A percentile compares a stretch with the other conserved stretches of the same genome.
phyloP scores from a whole-genome alignment of 2,888 invertebrate species.

The Ctenicera cuprea region DNA sequence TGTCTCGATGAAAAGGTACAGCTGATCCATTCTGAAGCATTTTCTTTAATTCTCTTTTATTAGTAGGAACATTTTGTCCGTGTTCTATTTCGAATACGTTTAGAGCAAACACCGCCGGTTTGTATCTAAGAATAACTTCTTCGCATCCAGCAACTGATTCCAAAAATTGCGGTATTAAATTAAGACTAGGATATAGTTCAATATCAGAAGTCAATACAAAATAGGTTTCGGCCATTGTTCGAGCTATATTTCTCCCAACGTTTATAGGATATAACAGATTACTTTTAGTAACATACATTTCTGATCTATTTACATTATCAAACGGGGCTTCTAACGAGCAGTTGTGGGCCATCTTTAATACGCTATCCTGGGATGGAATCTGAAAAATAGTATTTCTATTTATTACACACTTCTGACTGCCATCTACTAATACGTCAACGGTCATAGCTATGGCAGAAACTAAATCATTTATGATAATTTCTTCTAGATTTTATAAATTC shows the following conservation, averaged over 20 bases:
- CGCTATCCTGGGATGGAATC: constrained; percentile 17
- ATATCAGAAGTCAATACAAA: constrained; percentile 52
- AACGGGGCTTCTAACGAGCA: constrained; percentile 34
- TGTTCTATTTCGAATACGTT: constrained; percentile 47
- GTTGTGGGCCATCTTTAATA: not conserved
- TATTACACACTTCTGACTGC: too few species aligned
- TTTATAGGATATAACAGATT: constrained; percentile 51
- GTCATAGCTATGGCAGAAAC: too few species aligned
- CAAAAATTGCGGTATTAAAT: constrained; percentile 46
- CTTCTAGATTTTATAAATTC: too few species aligned
- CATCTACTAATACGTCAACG: too few species aligned
- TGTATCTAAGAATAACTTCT: not conserved
- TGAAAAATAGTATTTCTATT: constrained; percentile 2
- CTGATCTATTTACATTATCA: not conserved
- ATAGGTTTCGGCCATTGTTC: constrained; percentile 50
- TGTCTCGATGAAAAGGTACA: constrained; percentile 89
- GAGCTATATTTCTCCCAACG: constrained; percentile 52
- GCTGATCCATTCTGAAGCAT: constrained; percentile 77
- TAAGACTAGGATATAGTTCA: constrained; percentile 52
- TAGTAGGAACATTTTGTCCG: constrained; percentile 28
- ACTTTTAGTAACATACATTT: constrained; percentile 44
- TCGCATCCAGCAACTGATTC: constrained; percentile 35
- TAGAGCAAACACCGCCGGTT: constrained; percentile 44
- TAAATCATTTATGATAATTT: too few species aligned
- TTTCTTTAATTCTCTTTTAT: constrained; percentile 59